phyloP scores from a whole-genome alignment of 2,113 vertebrate genomes.

The Nyctereutes procyonoides region DNA sequence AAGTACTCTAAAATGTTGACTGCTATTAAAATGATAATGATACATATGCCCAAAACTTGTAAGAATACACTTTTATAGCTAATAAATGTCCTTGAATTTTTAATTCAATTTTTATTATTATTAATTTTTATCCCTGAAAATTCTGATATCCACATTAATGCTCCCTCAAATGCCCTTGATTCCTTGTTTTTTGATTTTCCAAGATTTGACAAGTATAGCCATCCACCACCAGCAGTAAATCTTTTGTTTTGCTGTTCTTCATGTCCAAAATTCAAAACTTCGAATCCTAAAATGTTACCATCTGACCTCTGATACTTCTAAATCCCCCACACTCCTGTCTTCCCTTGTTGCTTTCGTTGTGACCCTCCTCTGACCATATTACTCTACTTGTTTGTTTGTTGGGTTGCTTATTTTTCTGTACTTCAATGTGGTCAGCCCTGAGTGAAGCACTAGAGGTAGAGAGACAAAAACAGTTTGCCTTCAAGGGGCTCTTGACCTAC shows the following conservation, averaged over 20 bases:
- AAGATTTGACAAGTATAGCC: background rate
- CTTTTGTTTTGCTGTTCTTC: background rate
- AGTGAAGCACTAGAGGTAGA: background rate
- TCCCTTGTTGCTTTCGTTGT: background rate
- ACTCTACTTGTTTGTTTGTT: background rate
- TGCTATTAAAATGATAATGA: background rate
- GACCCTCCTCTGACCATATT: background rate
- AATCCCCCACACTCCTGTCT: background rate
- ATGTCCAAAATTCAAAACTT: background rate
- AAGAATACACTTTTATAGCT: background rate
- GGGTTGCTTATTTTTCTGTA: background rate
- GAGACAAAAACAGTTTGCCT: background rate
- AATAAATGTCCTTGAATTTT: background rate
- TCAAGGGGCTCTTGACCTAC: background rate
- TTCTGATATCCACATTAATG: background rate
- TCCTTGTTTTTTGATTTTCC: background rate
- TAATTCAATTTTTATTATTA: too few relatives aligned
- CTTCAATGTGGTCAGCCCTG: background rate
- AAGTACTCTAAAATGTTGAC: background rate
- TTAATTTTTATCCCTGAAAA: background rate
- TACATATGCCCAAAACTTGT: background rate
- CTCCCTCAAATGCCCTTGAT: background rate
- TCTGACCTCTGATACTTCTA: background rate
- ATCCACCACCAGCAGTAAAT: background rate
- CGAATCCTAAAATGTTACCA: background rate